Conservation (phyloP, 2,113 vertebrate genomes). For the human region GRCh38 chr1:168227001-168227500, state of each 20-base stretch:
- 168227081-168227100: too few species aligned
- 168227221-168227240: not conserved
- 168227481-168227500: not conserved
- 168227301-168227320: not conserved
- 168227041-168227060: too few species aligned
- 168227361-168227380: not conserved
- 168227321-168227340: not conserved
- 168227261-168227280: not conserved
- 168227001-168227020: too few species aligned
- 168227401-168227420: not conserved
- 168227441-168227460: not conserved
- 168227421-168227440: not conserved
- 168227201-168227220: not conserved
- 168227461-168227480: not conserved
- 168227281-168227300: not conserved
- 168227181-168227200: rapidly evolving
- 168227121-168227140: not conserved
- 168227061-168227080: too few species aligned
- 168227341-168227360: not conserved
- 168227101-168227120: too few species aligned
- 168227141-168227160: not conserved
- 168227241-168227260: not conserved
- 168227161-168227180: not conserved
- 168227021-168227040: too few species aligned
- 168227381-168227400: not conserved